Base-by-base conservation (phyloP, 2,888 invertebrate genomes). In the Amiota communis region DNA sequence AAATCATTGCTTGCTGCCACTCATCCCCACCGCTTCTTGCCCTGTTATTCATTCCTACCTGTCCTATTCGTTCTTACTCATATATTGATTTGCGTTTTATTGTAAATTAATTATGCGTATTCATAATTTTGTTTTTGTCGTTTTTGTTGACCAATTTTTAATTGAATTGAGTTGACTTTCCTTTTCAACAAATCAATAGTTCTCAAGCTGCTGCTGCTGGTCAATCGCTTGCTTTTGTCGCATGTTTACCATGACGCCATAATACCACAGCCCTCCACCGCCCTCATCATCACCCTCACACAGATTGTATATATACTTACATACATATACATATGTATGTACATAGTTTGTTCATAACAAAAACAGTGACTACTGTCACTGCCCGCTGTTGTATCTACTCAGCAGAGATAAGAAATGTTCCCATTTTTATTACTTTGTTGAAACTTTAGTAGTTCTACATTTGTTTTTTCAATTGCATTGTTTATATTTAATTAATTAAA, bases 51-150 rank as follows among this genome's bases (percentile, higher is more conserved):
- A 2, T 46, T 36, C n/a, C 48, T 1, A 9, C 20, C 1, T 9
- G 20, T 48, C 11, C 46, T 46, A 8, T 36, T 20, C 49, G 49
- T 15, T 65, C 47, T 65, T 17, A 15, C 13, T 17, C 15, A 63
- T 46, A 12, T 68, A 68, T 68, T 68, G 67, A 68, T 68, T 68
- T 53, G 67, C 9, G 51, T 53, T 68, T 47, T 53, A n/a, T n/a
- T n/a, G n/a, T n/a, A 53, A 51, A 15, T n/a, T 13, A n/a, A 51
- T 51, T 59, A 59, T 59, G 59, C 20, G 59, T n/a, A 46, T 48
- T 65, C 11, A 48, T 65, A 48, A 46, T 23, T 63, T 17, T 46
- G 51, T 15, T 17, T 17, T 64, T 2, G 48, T 64, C 12, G 48
- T 64, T 15, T 65, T 65, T 47, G 1, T 48, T 64, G 53, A 51